Evolutionary conservation across 2,113 vertebrate genomes (phyloP), one percentile per base, ranked within the genome.

Genomic region (Melanostigma gelatinosum): DNA sequence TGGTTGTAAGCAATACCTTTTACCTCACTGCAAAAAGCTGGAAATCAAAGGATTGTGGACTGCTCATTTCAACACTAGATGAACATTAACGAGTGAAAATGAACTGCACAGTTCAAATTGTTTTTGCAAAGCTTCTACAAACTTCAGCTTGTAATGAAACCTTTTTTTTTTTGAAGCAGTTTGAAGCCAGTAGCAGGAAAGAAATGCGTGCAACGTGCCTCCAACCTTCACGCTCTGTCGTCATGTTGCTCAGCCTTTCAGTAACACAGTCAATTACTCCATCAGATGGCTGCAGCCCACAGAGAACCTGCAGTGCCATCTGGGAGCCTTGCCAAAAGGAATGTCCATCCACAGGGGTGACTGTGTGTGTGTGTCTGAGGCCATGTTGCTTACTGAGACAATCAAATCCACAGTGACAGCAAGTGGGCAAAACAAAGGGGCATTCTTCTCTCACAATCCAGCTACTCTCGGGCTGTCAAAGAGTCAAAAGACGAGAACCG

Each of bases 371-470:
- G 88, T 62, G 80, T 90, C 70, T 68, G 75, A 84, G 83, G 83
- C 87, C 83, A 55, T 34, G 82, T 73, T 78, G 85, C 86, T 88
- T 5, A 80, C 88, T 58, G 91, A 90, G 88, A 90, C 89, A 90
- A 91, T 91, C 92, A 90, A 89, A 92, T 93, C 87, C 85, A 91
- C 88, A 75, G 90, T 89, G 89, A 89, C 91, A 91, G 91, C 88
- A 89, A 89, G 91, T 74, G 88, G 75, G 85, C 79, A 75, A 86
- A 84, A 94, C 90, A 93, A 92, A 94, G 83, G 73, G 32, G 57
- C 86, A 87, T 92, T 93, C 85, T 92, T 90, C 83, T 74, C 79
- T 64, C 54, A 75, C 90, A 93, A 89, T 87, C 74, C 88, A 82
- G 82, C 86, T 76, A 75, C 90, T 90, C 84, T 89, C 22, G 4